Evolutionary conservation across 2,797 vertebrate species (phyloP), one percentile per base, ranked within the genome.

Genomic region (Pangasius djambal): DNA sequence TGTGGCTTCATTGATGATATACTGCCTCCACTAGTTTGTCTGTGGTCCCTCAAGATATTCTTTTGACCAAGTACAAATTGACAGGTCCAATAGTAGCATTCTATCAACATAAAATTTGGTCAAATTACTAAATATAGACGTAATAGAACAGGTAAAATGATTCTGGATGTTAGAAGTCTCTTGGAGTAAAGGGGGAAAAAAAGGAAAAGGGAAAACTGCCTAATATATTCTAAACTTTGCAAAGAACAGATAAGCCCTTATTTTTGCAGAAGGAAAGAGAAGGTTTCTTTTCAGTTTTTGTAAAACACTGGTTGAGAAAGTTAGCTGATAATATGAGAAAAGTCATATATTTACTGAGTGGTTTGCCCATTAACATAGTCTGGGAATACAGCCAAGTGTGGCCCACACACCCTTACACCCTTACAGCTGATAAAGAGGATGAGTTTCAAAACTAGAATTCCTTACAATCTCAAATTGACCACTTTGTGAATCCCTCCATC

Each of bases 331-430:
- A 16, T 59, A 63, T 65, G 75, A 81, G 37, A 57, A 57, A 52
- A 79, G n/a, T 70, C 16, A 61, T 87, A 37, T 4, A 69, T 65
- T 20, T 81, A 52, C 57, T 69, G 37, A 75, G 57, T 87, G 31
- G 72, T 86, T 34, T 48, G n/a, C 65, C 8, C 22, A 85, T 70
- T 85, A 70, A 85, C 44, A 85, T 67, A 70, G 16, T 85, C 50
- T 85, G 65, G 65, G 48, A 85, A 52, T 52, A 55, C 9, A 59
- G 65, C 37, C 78, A 87, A 79, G 31, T 59, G 22, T 40, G 34
- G 25, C 70, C 50, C 16, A 67, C 31, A 40, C 57, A 40, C 18
- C 50, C 28, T 61, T 59, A n/a, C 65, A 85, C 40, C 37, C 34
- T 25, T 59, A 75, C 57, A 20, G 31, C 22, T 22, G 82, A 37